Evolutionary conservation across 2,113 vertebrate genomes (phyloP).

Genomic region (Gallinago undulata): DNA sequence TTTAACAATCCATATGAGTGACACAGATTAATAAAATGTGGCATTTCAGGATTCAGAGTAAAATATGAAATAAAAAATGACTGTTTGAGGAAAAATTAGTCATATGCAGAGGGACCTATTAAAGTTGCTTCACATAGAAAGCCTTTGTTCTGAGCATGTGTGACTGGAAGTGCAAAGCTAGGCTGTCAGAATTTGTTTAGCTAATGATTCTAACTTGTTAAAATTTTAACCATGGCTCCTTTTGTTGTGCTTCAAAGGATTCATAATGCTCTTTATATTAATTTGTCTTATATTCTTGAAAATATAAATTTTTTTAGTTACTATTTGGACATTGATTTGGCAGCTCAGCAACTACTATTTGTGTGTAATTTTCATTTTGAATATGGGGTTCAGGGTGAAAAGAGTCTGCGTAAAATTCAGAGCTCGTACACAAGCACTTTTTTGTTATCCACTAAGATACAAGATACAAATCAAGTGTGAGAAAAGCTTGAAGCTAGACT

Average conservation of each 20-base stretch:
- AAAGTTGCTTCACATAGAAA: constrained; percentile 57
- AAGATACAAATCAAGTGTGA: constrained; percentile 33
- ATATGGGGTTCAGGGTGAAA: not conserved
- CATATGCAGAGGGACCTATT: constrained; percentile 72
- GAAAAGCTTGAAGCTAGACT: constrained; percentile 34
- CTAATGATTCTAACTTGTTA: constrained; percentile 73
- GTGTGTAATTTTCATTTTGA: not conserved
- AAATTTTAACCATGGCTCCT: constrained; percentile 74
- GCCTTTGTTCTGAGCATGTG: constrained; percentile 68
- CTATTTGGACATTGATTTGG: constrained; percentile 25
- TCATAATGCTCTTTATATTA: constrained; percentile 53
- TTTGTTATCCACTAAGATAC: not conserved
- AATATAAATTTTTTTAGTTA: not conserved
- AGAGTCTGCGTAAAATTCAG: not conserved
- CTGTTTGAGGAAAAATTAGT: constrained; percentile 71
- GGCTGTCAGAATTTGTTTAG: constrained; percentile 74
- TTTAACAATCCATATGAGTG: constrained; percentile 24
- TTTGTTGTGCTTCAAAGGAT: constrained; percentile 71
- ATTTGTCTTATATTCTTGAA: constrained; percentile 53
- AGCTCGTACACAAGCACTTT: not conserved
- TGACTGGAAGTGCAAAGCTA: constrained; percentile 67
- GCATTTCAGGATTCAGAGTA: constrained; percentile 45
- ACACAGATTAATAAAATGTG: constrained; percentile 63
- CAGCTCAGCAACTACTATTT: not conserved
- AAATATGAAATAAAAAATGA: constrained; percentile 50